Conservation (phyloP, 23 tunicate species). For the Corella eumyota region DNA sequence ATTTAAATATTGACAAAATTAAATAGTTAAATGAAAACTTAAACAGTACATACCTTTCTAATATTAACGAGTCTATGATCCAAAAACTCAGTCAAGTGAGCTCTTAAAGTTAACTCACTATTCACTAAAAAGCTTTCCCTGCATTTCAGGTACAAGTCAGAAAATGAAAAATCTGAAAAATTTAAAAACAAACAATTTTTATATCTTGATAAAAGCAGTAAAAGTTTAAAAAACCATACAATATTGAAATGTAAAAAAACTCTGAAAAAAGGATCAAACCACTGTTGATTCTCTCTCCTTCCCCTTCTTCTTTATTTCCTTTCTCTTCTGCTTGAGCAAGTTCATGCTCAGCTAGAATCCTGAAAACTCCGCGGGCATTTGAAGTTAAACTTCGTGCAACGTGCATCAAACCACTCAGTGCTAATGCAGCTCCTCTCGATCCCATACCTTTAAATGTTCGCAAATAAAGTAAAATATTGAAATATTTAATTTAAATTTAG, state of each 20-base stretch:
- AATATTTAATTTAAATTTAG: too few relatives aligned
- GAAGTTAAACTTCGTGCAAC: conserved; percentile 73
- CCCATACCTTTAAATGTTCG: too few relatives aligned
- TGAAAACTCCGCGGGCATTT: conserved; percentile 69
- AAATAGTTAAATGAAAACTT: not conserved
- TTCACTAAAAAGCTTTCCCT: conserved; percentile 72
- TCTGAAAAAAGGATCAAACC: too few relatives aligned
- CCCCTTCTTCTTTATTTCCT: conserved; percentile 14
- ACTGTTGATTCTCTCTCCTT: not conserved
- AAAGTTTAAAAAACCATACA: too few relatives aligned
- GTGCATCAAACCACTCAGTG: conserved; percentile 59
- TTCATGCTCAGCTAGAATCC: conserved; percentile 43
- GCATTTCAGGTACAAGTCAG: conserved; percentile 66
- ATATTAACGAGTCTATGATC: conserved; percentile 71
- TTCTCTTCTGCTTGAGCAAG: conserved; percentile 16
- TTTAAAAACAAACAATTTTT: too few relatives aligned
- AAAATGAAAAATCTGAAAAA: conserved; percentile 47
- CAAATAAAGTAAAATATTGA: too few relatives aligned
- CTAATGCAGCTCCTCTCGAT: conserved; percentile 53
- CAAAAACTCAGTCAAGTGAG: conserved; percentile 76
- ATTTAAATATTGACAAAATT: not conserved
- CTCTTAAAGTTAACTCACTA: conserved; percentile 68
- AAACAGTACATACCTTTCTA: conserved; percentile 18
- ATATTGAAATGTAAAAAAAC: too few relatives aligned
- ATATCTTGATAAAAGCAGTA: too few relatives aligned